Conservation (phyloP, 2,888 invertebrate species). For the Cataglyphis albicans region DNA sequence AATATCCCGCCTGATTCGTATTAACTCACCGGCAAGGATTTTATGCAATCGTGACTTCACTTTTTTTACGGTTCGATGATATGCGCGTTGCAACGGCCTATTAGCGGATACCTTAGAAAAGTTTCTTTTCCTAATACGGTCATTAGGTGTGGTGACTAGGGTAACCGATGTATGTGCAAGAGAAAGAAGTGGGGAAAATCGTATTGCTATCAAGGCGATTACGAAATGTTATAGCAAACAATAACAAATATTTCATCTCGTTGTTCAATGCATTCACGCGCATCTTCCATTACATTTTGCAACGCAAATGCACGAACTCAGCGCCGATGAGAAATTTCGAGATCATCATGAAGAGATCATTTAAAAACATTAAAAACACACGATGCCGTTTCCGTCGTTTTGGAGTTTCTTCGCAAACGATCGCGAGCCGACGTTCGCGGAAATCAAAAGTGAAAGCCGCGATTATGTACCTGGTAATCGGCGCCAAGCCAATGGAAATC, state of each 20-base stretch:
- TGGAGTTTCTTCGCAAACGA: conserved; percentile 17
- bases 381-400: conserved; percentile 56
- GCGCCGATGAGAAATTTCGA: not conserved
- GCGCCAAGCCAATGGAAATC: conserved; percentile 64
- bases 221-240: conserved; percentile 81
- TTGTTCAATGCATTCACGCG: conserved; percentile 59
- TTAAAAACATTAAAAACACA: conserved; percentile 29
- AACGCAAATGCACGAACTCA: not conserved
- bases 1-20: conserved; percentile 59
- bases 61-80: conserved; percentile 63
- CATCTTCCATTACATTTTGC: conserved; percentile 74
- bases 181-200: conserved; percentile 63
- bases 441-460: conserved; percentile 82
- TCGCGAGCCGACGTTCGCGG: conserved; percentile 44
- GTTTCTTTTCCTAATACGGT: conserved; percentile 83
- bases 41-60: conserved; percentile 67
- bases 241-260: conserved; percentile 28
- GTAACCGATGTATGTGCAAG: conserved; percentile 14
- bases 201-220: conserved; percentile 81
- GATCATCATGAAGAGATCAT: conserved; percentile 47
- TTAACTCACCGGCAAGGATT: conserved; percentile 56
- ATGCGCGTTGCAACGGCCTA: conserved; percentile 66
- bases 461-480: conserved; percentile 72
- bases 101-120: conserved; percentile 69
- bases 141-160: conserved; percentile 57